Conservation (phyloP, 2,797 vertebrate genomes). For the Sebastes iracundus region DNA sequence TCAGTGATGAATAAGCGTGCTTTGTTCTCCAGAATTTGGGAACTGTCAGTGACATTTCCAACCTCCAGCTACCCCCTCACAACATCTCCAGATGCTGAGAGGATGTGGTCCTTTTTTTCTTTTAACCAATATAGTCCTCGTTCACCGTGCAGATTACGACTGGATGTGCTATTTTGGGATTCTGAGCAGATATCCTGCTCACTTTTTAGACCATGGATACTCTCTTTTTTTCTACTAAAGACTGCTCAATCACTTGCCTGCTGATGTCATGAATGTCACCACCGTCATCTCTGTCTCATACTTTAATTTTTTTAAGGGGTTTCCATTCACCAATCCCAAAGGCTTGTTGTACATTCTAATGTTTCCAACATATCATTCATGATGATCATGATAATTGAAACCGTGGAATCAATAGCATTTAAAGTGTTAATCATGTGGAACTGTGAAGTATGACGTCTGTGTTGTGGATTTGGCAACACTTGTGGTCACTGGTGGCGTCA, state of each 20-base stretch:
- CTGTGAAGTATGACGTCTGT: background rate
- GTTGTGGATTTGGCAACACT: background rate
- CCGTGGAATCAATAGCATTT: background rate
- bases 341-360: background rate
- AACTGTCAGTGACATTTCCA: constrained; percentile 71
- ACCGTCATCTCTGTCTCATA: background rate
- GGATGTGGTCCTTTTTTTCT: constrained; percentile 72
- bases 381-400: background rate
- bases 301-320: background rate
- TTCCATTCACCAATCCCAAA: background rate
- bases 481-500: background rate
- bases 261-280: background rate
- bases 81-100: constrained; percentile 76
- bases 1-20: constrained; percentile 69
- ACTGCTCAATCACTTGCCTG: background rate
- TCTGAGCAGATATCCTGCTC: constrained; percentile 29
- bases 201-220: background rate
- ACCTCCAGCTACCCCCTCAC: constrained; percentile 52
- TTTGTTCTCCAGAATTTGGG: constrained; percentile 73
- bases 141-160: constrained; percentile 63
- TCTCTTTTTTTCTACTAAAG: background rate
- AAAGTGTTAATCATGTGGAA: background rate
- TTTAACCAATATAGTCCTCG: constrained; percentile 64
- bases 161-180: constrained; percentile 51
- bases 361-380: background rate